phyloP scores from a whole-genome alignment of 2,797 vertebrate species.

The Urocyon cinereoargenteus region DNA sequence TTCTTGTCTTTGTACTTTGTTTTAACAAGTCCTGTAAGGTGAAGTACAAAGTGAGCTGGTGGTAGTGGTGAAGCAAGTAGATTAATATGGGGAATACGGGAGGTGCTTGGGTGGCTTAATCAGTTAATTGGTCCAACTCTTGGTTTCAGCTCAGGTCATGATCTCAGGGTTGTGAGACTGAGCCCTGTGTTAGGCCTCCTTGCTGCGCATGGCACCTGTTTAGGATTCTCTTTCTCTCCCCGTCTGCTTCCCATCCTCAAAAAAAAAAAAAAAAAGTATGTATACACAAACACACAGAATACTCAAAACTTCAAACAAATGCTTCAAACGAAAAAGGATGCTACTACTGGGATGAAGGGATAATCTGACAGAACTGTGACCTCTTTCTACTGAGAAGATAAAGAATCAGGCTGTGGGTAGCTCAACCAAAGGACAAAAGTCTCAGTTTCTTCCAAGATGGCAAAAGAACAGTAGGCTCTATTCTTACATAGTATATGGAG shows the following conservation, averaged over 20 bases:
- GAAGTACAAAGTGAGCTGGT: background rate
- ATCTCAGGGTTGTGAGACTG: background rate
- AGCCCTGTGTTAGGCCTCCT: background rate
- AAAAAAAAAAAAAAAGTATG: background rate
- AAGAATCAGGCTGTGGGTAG: background rate
- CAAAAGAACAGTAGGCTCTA: background rate
- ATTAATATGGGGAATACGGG: background rate
- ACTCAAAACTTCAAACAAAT: background rate
- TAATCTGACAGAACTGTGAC: background rate
- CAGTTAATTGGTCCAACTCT: background rate
- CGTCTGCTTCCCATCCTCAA: background rate
- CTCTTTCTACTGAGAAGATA: background rate
- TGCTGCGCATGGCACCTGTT: background rate
- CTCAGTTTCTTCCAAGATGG: background rate
- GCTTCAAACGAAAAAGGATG: background rate
- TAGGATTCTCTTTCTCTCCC: background rate
- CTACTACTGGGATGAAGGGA: background rate
- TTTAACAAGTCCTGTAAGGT: background rate
- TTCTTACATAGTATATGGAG: background rate
- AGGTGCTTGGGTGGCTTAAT: background rate
- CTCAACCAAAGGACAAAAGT: background rate
- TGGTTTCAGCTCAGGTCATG: background rate
- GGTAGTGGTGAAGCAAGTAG: background rate
- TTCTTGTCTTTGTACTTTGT: background rate
- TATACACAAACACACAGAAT: too few species aligned